Base-by-base conservation (phyloP, 2,113 vertebrate species). In the Xiphias gladius region DNA sequence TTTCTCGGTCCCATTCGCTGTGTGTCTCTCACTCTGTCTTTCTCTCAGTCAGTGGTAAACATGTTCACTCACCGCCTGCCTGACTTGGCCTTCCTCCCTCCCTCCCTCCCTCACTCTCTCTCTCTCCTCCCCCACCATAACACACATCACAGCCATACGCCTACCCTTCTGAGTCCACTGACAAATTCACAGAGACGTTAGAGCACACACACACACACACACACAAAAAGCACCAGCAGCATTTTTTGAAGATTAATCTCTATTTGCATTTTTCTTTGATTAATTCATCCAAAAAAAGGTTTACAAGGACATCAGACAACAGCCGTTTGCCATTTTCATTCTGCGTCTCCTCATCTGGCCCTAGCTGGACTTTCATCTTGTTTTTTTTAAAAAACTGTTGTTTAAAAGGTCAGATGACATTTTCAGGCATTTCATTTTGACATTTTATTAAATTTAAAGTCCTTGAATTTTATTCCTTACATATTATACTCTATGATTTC, bases 101-200 rank as follows among this genome's bases (percentile, higher is more conserved):
- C 76, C 61, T 30, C 24, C 1, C 67, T 55, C 82, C 30, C 50
- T 43, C 65, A 4, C 68, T 41, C 62, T 37, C 77, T 85, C 75
- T 58, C 71, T 64, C 85, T 92, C 90, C 86, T 87, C 92, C 88
- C 91, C 91, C 92, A 76, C 71, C 63, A 63, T 48, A 79, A 83
- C 87, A 92, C 91, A 92, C 91, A 93, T 93, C 68, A 5, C 93
- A 91, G 86, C 80, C 88, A 87, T 90, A 89, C 85, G 87, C 73
- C 91, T 89, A 50, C 70, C 76, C 58, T 88, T 91, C 88, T 61
- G 76, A 91, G 88, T 79, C 88, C 87, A 91, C 93, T 90, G 92
- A 85, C 90, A 85, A 76, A 88, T 91, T 93, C 91, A 91, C 93
- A 91, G 59, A 77, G 83, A 84, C 84, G 83, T 77, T 76, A 85